phyloP scores from a whole-genome alignment of 2,113 vertebrate species.

The Cinclus cinclus region DNA sequence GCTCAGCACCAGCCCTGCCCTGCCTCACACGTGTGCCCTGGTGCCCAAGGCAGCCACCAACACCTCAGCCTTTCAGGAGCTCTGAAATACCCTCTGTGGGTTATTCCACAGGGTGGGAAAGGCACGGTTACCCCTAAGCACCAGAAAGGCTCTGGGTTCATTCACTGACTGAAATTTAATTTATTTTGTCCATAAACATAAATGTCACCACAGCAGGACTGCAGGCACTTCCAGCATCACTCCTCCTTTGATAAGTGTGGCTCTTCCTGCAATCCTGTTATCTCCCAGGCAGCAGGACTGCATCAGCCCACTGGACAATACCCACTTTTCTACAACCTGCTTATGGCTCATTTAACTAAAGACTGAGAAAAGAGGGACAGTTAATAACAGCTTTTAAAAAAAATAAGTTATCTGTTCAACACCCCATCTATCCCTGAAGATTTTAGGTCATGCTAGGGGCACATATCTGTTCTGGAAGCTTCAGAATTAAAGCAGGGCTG shows the following conservation, averaged over 20 bases:
- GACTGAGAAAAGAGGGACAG: background rate
- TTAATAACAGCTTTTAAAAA: background rate
- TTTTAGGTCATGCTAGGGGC: background rate
- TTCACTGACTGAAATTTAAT: background rate
- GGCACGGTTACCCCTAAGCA: background rate
- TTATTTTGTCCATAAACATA: background rate
- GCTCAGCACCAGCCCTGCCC: background rate
- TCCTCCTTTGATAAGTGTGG: background rate
- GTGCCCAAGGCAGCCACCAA: background rate
- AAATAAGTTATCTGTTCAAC: background rate
- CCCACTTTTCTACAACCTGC: background rate
- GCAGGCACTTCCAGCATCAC: background rate
- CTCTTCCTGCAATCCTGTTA: background rate
- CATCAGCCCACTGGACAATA: fast-evolving
- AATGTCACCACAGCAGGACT: background rate
- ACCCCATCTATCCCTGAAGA: background rate
- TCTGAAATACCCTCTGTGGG: background rate
- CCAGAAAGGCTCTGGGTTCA: background rate
- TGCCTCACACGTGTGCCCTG: fast-evolving
- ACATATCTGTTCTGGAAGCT: background rate
- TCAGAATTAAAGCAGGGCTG: background rate
- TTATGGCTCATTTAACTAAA: background rate
- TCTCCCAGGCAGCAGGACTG: background rate
- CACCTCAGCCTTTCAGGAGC: background rate
- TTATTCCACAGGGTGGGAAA: background rate